Evolutionary conservation across 1,140 invertebrate genomes (phyloP), one percentile per base, ranked within the genome.

Genomic region (Drosophila carrolli): DNA sequence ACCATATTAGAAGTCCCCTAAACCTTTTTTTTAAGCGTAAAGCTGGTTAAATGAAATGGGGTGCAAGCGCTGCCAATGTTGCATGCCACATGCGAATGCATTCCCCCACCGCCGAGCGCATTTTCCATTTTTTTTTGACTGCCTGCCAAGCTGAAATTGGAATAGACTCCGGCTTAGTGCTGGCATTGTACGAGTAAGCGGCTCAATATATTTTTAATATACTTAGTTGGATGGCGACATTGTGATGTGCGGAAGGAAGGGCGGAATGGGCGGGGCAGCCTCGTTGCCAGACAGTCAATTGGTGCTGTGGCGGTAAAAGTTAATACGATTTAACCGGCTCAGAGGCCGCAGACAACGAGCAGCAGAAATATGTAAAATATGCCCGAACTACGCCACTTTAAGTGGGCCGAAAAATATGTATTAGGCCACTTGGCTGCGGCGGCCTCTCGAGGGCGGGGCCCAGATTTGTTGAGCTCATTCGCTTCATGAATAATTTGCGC

Each of bases 151-250:
- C 41, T 51, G 38, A 56, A 57, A 81, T 66, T 81, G 66, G 50
- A 59, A 65, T 79, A 65, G 75, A 61, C 41, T 79, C 56, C 59
- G 56, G 47, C 68, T 59, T 86, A 66, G 53, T 62, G 59, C 80
- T 88, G 77, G 75, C 78, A 78, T 86, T 88, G 79, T 79, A 57
- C 58, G 51, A 48, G 79, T 89, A 86, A 88, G 84, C 79, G 79
- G 84, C 83, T 86, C 83, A 86, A 86, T 86, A 86, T 89, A 86
- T 89, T 86, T 88, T 86, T 86, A 88, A 86, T 86, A 86, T 83
- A 86, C 84, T 86, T 86, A 83, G 79, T 53, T 75, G 65, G 55
- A 60, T 83, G 83, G 79, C 83, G 81, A 60, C 81, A 84, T 60
- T 48, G 46, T 63, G 55, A 16, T 16, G 37, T 55, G 35, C n/a